phyloP scores from a whole-genome alignment of 2,113 vertebrate genomes.

The Alligator sinensis region DNA sequence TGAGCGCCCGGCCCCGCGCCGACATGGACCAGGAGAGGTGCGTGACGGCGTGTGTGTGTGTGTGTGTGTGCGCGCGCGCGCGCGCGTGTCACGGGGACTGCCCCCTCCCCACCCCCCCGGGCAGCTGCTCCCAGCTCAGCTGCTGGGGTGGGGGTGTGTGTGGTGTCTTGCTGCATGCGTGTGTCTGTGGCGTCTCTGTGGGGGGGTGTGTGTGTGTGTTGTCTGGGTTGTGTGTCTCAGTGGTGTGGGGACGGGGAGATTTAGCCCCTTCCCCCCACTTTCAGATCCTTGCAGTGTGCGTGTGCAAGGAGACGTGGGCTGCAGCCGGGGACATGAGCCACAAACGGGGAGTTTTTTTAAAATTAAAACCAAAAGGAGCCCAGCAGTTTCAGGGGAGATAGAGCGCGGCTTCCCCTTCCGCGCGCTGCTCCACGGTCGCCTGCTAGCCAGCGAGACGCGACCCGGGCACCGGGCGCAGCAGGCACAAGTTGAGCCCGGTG shows the following conservation, averaged over 20 bases:
- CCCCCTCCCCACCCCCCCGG: background rate
- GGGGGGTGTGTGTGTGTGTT: too few species aligned
- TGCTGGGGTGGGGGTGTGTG: background rate
- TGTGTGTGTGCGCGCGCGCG: background rate
- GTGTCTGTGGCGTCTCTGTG: too few species aligned
- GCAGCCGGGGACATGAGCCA: too few species aligned
- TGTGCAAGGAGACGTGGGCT: too few species aligned
- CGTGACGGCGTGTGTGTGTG: background rate
- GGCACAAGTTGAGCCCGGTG: too few species aligned
- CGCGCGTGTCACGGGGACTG: background rate
- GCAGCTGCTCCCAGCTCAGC: background rate
- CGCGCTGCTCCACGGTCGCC: accelerated
- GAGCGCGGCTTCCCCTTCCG: background rate
- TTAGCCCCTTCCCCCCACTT: too few species aligned
- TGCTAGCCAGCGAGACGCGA: background rate
- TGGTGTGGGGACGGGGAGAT: too few species aligned
- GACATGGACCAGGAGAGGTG: conserved; percentile 82
- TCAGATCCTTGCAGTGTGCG: too few species aligned
- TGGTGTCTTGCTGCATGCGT: background rate
- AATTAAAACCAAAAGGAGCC: too few species aligned
- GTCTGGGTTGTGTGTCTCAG: too few species aligned
- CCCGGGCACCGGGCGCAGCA: too few species aligned
- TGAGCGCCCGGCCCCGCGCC: conserved; percentile 26
- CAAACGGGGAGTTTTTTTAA: too few species aligned
- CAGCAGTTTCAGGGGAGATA: background rate